Evolutionary conservation across 2,113 vertebrate genomes (phyloP).

Genomic region (Rynchops niger): DNA sequence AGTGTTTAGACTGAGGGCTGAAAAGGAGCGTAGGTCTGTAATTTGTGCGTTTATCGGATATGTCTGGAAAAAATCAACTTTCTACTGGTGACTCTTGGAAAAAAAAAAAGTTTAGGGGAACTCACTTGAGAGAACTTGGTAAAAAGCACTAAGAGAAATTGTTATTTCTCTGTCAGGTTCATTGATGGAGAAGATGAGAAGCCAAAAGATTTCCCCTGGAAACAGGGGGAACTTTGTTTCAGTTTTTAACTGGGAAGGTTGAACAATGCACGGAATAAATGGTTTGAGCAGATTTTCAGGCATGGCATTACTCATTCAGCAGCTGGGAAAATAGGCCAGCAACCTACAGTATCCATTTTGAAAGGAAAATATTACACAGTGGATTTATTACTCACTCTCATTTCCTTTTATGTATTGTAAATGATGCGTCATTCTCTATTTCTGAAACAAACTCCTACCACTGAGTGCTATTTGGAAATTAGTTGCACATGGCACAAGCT

Average conservation of each 20-base stretch:
- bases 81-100: neutral
- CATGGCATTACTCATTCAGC: constrained; percentile 34
- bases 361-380: constrained; percentile 46
- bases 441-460: constrained; percentile 37
- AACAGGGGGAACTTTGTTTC: neutral
- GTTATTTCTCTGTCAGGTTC: neutral
- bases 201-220: neutral
- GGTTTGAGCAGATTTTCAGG: constrained; percentile 11
- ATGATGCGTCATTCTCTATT: constrained; percentile 37
- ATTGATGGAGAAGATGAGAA: neutral
- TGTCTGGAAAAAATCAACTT: neutral
- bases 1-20: neutral
- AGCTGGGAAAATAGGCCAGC: constrained; percentile 42
- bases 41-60: neutral
- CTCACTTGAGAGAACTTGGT: neutral
- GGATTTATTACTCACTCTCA: constrained; percentile 45
- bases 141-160: neutral
- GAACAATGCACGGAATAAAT: neutral
- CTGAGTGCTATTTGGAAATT: constrained; percentile 22
- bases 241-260: neutral
- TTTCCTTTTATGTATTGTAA: constrained; percentile 38
- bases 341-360: constrained; percentile 30
- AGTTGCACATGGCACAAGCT: neutral
- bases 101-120: neutral
- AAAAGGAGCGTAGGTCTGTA: neutral